Percentiles rank a stretch among this genome's conserved stretches.
Conservation (phyloP, 2,797 vertebrate species). For the Lateolabrax maculatus region DNA sequence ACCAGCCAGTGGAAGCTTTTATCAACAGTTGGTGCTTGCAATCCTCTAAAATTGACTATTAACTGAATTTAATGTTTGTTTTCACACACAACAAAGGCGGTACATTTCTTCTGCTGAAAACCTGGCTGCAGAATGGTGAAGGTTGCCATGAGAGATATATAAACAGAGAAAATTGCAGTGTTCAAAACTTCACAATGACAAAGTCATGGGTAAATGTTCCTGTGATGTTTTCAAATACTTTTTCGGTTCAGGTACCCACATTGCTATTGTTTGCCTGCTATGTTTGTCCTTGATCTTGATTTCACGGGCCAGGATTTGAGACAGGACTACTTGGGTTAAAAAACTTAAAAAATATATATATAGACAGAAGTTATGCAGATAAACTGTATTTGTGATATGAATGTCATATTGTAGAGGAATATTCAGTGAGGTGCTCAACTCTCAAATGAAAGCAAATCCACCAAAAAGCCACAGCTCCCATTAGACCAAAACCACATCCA, state of each 20-base stretch:
- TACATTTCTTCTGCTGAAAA: background rate
- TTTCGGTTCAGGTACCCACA: background rate
- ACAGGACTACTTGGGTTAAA: background rate
- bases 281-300: background rate
- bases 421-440: background rate
- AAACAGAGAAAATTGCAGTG: background rate
- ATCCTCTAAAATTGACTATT: background rate
- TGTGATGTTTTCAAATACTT: background rate
- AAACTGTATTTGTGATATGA: background rate
- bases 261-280: background rate
- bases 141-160: slow-evolving; percentile 6
- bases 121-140: slow-evolving; percentile 4
- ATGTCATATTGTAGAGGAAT: background rate
- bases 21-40: background rate
- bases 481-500: background rate
- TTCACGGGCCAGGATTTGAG: background rate
- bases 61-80: background rate
- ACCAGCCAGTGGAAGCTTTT: background rate
- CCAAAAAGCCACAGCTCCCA: background rate
- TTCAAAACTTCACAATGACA: background rate
- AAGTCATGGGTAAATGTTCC: background rate
- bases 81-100: background rate
- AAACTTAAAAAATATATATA: background rate
- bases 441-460: background rate
- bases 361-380: background rate